phyloP scores from a whole-genome alignment of 30 jellyfish, hydroid and myxozoan genomes.

The Sanderia malayensis region DNA sequence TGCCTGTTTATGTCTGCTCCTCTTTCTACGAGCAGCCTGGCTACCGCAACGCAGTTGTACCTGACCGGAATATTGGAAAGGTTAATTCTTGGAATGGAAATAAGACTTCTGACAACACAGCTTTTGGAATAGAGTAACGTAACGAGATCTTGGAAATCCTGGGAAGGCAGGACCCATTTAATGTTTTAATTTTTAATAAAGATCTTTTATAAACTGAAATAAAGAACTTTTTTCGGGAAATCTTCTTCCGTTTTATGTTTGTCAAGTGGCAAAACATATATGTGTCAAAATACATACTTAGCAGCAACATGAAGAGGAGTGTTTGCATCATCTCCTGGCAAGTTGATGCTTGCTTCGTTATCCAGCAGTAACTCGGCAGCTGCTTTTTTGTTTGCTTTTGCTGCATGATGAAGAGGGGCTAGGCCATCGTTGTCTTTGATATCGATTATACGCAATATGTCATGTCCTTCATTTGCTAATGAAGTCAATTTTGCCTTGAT shows the following conservation, averaged over 20 bases:
- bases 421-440: conserved; percentile 55
- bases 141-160: too few species aligned
- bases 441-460: conserved; percentile 47
- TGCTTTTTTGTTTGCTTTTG: conserved; percentile 64
- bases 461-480: conserved; percentile 52
- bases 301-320: conserved; percentile 92
- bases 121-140: too few species aligned
- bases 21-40: conserved; percentile 48
- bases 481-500: conserved; percentile 26
- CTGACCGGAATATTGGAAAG: conserved; percentile 21
- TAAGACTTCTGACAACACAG: neutral
- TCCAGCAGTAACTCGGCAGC: conserved; percentile 47
- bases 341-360: conserved; percentile 61
- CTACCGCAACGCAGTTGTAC: conserved; percentile 61
- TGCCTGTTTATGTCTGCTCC: conserved; percentile 51
- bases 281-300: conserved; percentile 45
- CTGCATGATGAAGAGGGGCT: conserved; percentile 86
- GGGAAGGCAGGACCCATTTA: too few species aligned
- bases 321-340: conserved; percentile 65
- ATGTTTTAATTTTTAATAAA: too few species aligned
- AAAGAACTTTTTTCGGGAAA: too few species aligned
- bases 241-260: too few species aligned
- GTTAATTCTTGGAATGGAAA: neutral
- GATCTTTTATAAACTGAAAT: too few species aligned
- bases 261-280: neutral